phyloP scores from a whole-genome alignment of 2,888 invertebrate genomes.

The Aphelenchoides bicaudatus region DNA sequence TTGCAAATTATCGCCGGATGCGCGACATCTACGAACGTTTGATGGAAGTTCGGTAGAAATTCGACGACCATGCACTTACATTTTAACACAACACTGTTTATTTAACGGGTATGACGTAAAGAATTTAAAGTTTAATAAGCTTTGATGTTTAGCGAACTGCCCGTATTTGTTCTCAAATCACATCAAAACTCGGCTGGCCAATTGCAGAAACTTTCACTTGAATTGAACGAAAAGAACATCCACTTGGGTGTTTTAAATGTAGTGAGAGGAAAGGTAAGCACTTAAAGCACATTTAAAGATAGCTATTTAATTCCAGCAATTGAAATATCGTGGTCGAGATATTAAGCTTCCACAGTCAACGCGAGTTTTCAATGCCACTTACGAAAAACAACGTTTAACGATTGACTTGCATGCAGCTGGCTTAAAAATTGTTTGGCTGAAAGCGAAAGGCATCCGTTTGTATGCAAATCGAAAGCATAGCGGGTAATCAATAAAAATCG shows the following conservation, averaged over 20 bases:
- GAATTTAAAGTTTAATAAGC: not conserved
- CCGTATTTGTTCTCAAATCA: not conserved
- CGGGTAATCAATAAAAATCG: not conserved
- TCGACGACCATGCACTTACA: not conserved
- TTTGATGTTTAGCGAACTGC: slow-evolving; percentile 4
- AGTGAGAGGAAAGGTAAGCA: slow-evolving; percentile 3
- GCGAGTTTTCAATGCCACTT: slow-evolving; percentile 6
- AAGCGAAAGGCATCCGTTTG: not conserved
- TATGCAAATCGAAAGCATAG: not conserved
- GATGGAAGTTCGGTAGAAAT: slow-evolving; percentile 9
- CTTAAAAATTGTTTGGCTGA: slow-evolving; percentile 5
- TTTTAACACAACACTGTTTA: slow-evolving; percentile 10
- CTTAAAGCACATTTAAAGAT: not conserved
- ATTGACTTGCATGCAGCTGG: slow-evolving; percentile 1
- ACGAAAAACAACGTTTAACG: not conserved
- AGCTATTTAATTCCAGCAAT: not conserved
- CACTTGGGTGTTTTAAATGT: slow-evolving; percentile 10
- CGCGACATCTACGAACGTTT: slow-evolving; percentile 8
- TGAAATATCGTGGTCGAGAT: slow-evolving; percentile 18
- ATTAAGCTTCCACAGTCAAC: slow-evolving; percentile 12
- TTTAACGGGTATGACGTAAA: slow-evolving; percentile 5
- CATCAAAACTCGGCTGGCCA: slow-evolving; percentile 1
- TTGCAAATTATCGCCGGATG: not conserved
- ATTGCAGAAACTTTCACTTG: not conserved
- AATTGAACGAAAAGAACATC: slow-evolving; percentile 14